phyloP scores from a whole-genome alignment of 2,888 invertebrate species.

The Tachina fera region DNA sequence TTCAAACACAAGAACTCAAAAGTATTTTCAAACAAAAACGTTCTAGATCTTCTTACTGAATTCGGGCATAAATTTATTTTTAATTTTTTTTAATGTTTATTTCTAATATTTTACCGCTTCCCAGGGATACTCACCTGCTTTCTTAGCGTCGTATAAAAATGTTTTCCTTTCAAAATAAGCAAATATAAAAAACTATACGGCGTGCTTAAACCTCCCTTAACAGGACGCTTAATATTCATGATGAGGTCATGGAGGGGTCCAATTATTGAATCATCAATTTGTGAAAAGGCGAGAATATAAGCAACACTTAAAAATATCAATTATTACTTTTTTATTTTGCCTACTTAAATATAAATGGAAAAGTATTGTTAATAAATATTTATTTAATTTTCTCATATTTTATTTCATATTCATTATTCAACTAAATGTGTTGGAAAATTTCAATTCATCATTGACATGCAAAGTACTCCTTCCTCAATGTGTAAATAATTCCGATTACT shows the following conservation, averaged over 20 bases:
- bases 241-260: slow-evolving; percentile 60
- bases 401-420: background rate
- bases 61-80: too few relatives aligned
- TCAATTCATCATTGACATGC: slow-evolving; percentile 19
- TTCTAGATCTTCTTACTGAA: too few relatives aligned
- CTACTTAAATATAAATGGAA: slow-evolving; percentile 4
- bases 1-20: too few relatives aligned
- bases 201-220: slow-evolving; percentile 43
- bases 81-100: background rate
- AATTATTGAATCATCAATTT: slow-evolving; percentile 39
- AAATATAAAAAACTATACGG: background rate
- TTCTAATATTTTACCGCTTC: background rate
- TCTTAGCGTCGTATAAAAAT: slow-evolving; percentile 2
- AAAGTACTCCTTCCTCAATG: slow-evolving; percentile 1
- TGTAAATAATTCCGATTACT: slow-evolving; percentile 8
- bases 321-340: slow-evolving; percentile 6
- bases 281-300: slow-evolving; percentile 7
- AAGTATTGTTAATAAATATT: background rate
- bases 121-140: background rate
- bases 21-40: too few relatives aligned
- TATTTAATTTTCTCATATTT: background rate
- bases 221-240: slow-evolving; percentile 47
- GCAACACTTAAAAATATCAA: slow-evolving; percentile 12
- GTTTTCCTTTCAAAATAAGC: background rate
- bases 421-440: background rate